Base-by-base conservation (phyloP, 2,797 vertebrate species). In the Anguilla obscura region DNA sequence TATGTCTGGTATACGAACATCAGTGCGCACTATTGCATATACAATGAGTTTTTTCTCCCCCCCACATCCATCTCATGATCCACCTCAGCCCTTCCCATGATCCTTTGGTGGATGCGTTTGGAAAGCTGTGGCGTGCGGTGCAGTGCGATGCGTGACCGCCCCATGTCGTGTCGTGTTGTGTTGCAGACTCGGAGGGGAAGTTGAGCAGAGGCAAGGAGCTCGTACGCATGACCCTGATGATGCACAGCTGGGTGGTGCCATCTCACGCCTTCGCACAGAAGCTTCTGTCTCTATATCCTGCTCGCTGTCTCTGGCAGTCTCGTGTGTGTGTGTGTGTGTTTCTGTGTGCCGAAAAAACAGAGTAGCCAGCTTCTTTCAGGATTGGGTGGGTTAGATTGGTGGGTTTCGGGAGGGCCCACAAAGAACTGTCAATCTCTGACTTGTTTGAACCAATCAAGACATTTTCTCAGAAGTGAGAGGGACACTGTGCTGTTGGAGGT, bases 231-330 rank as follows among this genome's bases (percentile, higher is more conserved):
- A 97, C 95, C 24, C 94, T 98, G 88, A 97, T 97, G 93, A 98
- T 98, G 96, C 98, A 98, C 92, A 97, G 95, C 88, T 98, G 98
- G 98, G 96, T 98, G 1, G 95, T 98, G 40, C 96, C 98, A 0
- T 98, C 98, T 0, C 94, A 96, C 24, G 93, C 94, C 24, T 96
- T 98, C 6, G 96, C 96, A 82, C 94, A 95, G 90, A 97, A 96
- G 83, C 95, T 98, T 88, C 96, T 97, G 89, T 91, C 93, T 88
- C 94, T 96, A 98, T 98, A 98, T 98, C 98, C 97, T 96, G 33
- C 86, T 30, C 36, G 48, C 74, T 1, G 16, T 45, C 12, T 50
- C 40, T n/a, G 45, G 0, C 24, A 82, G 6, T 12, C 45, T 79
- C 36, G 4, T 40, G 63, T 27, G n/a, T 66, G 21, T 66, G 21